Base-by-base conservation (phyloP, 2,888 invertebrate species). In the Lasius fuliginosus region DNA sequence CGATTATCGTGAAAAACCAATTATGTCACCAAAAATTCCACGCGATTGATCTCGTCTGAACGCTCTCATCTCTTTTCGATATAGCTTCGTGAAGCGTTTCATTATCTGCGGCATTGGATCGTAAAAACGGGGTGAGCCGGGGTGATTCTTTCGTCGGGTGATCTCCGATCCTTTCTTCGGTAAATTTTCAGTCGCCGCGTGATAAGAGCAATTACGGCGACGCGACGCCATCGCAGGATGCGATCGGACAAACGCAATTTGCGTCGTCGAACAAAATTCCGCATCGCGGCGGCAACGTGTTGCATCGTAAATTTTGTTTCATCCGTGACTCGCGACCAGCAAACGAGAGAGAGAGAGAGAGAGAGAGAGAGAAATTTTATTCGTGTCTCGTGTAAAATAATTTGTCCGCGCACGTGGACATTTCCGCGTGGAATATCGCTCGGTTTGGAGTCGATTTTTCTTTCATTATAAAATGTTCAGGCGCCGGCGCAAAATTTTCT, bases 311-410 rank as follows among this genome's bases (percentile, higher is more conserved):
- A 87, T 87, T 82, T 82, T 62, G 69, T 88, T 88, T 60, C 62
- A 46, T 65, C 33, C 79, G 75, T 60, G 42, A 42, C 12, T 42
- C 42, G 65, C 87, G 56, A 40, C 62, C 67, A 65, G 82, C 71
- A 73, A 73, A 69, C 76, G 85, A 85, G 83, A 86, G 86, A 77
- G 56, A 53, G 33, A 33, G 79, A 42, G 82, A 86, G 86, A 77
- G 56, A 53, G 33, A 33, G 79, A 42, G 82, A 33, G 79, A 58
- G 84, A 69, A 86, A 83, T 87, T 86, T 86, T 83, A 60, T 73
- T 76, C 87, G 81, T 76, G 82, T 88, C 87, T 83, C 86, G 87
- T 79, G 75, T 87, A 84, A 86, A 86, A 88, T 87, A 88, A 88
- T 88, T 88, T 86, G 83, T 81, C 60, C 53, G 68, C 74, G 58